Percentiles rank a stretch among this genome's conserved stretches.
Evolutionary conservation across 2,888 invertebrate genomes (phyloP).

Genomic region (Eutolmus rufibarbis): DNA sequence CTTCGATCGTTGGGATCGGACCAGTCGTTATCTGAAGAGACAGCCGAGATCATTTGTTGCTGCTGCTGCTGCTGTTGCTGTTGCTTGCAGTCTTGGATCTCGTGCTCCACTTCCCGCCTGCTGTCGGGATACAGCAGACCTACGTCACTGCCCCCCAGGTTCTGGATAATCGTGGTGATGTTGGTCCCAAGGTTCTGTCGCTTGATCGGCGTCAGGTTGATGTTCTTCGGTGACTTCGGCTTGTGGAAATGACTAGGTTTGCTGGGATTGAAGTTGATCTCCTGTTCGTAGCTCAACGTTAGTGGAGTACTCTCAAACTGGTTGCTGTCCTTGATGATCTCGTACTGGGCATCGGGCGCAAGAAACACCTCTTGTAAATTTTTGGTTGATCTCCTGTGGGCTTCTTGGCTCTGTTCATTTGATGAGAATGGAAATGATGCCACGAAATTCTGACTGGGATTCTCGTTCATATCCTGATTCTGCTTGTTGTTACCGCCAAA

Average conservation of each 20-base stretch:
- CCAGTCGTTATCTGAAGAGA: slow-evolving; percentile 56
- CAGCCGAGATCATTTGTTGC: slow-evolving; percentile 39
- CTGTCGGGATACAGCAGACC: slow-evolving; percentile 59
- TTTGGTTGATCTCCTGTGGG: slow-evolving; percentile 62
- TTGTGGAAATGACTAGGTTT: slow-evolving; percentile 47
- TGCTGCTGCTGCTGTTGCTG: slow-evolving; percentile 46
- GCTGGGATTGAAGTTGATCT: slow-evolving; percentile 48
- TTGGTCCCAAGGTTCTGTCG: slow-evolving; percentile 61
- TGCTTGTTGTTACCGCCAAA: slow-evolving; percentile 39
- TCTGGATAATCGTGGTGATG: slow-evolving; percentile 64
- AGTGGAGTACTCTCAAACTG: slow-evolving; percentile 51
- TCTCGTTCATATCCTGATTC: slow-evolving; percentile 45
- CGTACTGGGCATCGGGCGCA: slow-evolving; percentile 72
- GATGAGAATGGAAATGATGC: slow-evolving; percentile 61
- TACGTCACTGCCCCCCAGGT: slow-evolving; percentile 63
- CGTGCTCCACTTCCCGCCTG: slow-evolving; percentile 41
- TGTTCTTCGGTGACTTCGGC: slow-evolving; percentile 52
- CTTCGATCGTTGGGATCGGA: slow-evolving; percentile 56
- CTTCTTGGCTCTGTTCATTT: slow-evolving; percentile 62
- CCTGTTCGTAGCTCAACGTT: slow-evolving; percentile 51
- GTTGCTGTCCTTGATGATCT: slow-evolving; percentile 61
- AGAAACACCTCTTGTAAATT: slow-evolving; percentile 62
- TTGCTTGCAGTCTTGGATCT: slow-evolving; percentile 48
- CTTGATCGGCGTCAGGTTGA: slow-evolving; percentile 58
- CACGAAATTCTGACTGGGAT: slow-evolving; percentile 56